These are phyloP conservation scores for Cryptosula pallasiana DNA, from an alignment of 2,888 invertebrate genomes.

Conservation along the genomic window DNA sequence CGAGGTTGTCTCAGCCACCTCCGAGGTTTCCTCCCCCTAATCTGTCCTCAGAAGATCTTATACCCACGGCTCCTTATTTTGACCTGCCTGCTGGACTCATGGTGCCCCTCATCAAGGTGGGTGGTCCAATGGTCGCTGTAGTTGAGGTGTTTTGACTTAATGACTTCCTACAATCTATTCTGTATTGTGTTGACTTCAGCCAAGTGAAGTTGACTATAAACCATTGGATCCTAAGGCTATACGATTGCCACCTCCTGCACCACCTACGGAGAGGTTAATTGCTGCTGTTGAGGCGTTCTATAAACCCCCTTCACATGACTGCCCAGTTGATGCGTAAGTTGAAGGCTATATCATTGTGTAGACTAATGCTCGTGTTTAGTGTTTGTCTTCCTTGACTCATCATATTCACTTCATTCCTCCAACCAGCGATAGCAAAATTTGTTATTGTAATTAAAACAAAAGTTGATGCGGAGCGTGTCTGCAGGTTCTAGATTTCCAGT, in stretches of 20 bases:
- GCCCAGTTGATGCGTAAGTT: constrained; percentile 70
- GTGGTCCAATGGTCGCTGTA: no score
- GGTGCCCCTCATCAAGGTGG: constrained; percentile 88
- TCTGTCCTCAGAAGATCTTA: constrained; percentile 49
- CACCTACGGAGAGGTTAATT: constrained; percentile 84
- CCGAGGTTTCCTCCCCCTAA: constrained; percentile 25
- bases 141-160: no score
- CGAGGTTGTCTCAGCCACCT: constrained; percentile 54
- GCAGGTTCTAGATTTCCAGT: no score
- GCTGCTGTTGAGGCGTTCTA: constrained; percentile 96
- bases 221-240: constrained; percentile 84
- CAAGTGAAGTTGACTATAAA: constrained; percentile 84
- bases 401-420: no score
- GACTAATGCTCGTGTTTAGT: no score
- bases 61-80: constrained; percentile 89
- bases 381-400: no score
- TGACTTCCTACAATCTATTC: no score
- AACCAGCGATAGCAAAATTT: no score
- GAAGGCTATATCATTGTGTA: no score
- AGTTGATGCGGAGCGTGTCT: no score
- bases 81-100: constrained; percentile 95
- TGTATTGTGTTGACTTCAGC: no score
- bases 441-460: no score
- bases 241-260: constrained; percentile 87
- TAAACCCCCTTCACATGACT: constrained; percentile 85